Conservation (phyloP, 2,113 vertebrate species). For the Donacobius atricapilla region DNA sequence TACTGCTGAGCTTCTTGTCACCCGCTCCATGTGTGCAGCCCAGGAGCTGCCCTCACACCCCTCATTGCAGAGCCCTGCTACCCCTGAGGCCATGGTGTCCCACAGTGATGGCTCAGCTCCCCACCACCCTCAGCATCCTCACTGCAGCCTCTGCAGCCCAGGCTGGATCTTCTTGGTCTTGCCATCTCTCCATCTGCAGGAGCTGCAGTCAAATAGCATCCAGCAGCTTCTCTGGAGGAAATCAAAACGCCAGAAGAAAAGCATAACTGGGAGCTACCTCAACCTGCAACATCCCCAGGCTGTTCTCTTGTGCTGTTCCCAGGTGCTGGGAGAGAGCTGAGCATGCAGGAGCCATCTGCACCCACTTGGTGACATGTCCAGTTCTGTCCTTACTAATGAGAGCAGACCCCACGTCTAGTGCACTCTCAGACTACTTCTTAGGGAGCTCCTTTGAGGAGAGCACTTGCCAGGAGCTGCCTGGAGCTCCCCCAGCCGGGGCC, state of each 20-base stretch:
- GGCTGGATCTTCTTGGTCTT: neutral
- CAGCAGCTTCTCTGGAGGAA: neutral
- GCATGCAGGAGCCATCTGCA: neutral
- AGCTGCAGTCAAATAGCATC: neutral
- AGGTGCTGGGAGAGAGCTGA: neutral
- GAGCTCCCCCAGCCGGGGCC: neutral
- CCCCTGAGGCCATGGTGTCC: accelerated
- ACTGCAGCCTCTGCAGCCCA: neutral
- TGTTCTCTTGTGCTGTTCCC: neutral
- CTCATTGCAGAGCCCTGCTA: neutral
- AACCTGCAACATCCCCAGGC: neutral
- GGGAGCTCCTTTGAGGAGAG: neutral
- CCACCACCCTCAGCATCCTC: neutral
- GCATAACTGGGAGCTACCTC: neutral
- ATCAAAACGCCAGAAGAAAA: neutral
- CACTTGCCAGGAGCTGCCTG: neutral
- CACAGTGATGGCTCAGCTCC: neutral
- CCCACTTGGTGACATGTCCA: neutral
- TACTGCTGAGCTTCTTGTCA: neutral
- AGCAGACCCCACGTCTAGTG: neutral
- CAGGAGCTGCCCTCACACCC: neutral
- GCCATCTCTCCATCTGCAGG: neutral
- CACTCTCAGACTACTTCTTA: neutral
- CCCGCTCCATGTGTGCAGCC: accelerated
- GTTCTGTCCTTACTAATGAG: neutral